Percentiles rank a stretch among this genome's conserved stretches.
phyloP scores from a whole-genome alignment of 2,888 invertebrate genomes.

The Drosophila mettleri region DNA sequence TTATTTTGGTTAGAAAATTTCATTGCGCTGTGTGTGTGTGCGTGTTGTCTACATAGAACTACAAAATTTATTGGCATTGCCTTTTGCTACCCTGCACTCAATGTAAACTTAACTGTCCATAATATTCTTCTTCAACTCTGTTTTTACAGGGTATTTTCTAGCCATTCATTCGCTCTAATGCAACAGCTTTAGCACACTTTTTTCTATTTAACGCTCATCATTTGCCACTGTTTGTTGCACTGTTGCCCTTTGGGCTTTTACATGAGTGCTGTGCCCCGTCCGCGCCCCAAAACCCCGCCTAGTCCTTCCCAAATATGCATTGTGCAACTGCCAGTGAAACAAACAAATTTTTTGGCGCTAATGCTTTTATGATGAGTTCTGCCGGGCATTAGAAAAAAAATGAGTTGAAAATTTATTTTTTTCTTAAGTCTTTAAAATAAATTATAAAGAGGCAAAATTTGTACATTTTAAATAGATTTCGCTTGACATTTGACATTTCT shows the following conservation, averaged over 20 bases:
- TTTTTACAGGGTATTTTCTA: background rate
- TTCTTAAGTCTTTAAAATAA: background rate
- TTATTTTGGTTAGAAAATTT: slow-evolving; percentile 54
- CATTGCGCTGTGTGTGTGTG: background rate
- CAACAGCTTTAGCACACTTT: background rate
- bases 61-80: slow-evolving; percentile 5
- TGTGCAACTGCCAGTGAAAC: slow-evolving; percentile 37
- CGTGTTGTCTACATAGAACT: slow-evolving; percentile 20
- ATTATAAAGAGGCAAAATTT: background rate
- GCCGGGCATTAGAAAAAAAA: slow-evolving; percentile 13
- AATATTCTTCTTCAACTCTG: background rate
- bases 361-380: slow-evolving; percentile 68
- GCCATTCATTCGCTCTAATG: slow-evolving; percentile 6
- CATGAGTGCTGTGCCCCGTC: slow-evolving; percentile 41
- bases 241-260: slow-evolving; percentile 54
- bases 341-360: slow-evolving; percentile 42
- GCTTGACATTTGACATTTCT: slow-evolving; percentile 10
- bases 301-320: slow-evolving; percentile 27
- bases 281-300: background rate
- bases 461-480: background rate
- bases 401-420: slow-evolving; percentile 1
- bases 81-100: slow-evolving; percentile 3
- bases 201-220: slow-evolving; percentile 36
- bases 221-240: slow-evolving; percentile 44
- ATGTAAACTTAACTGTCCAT: background rate